Evolutionary conservation across 2,113 vertebrate genomes (phyloP), one percentile per base, ranked within the genome.

Genomic region (Xyliphius kryptos): DNA sequence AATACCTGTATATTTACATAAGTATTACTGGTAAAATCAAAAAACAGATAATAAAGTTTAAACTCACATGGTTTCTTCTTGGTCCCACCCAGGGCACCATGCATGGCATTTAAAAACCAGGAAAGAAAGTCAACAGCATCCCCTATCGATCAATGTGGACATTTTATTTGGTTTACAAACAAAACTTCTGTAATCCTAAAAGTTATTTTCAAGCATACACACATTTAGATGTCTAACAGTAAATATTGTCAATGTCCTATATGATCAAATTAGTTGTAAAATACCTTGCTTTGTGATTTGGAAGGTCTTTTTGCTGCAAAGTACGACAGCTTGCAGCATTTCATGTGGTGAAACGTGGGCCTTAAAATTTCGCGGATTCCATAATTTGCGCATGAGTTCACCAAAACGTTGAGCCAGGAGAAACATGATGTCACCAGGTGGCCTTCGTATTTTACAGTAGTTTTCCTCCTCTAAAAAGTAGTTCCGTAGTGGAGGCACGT

Each of bases 351-450:
- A 98, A 3, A 99, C 96, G 0, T 99, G 96, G 0, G 96, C 96
- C 72, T 99, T 99, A 79, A 99, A 99, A 74, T 98, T 98, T 1
- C 96, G 85, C 0, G 95, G 96, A 79, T 99, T 99, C 94, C 95
- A 97, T 16, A 98, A 88, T 69, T 98, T 99, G 54, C 95, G 80
- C 95, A 98, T 97, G 48, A 99, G 88, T 76, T 99, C 96, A 26
- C 96, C 96, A 0, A 99, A 98, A 3, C 96, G 88, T 83, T 97
- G 95, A 56, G 97, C 95, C 79, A 99, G 71, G 71, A 98, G 84
- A 78, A 98, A 95, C 95, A 97, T 97, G 75, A 97, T 95, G 77
- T 97, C 96, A 1, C 96, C 96, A 0, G 96, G 95, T 0, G 96
- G 96, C 17, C 95, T 89, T 44, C 91, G 90, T 68, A 98, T 97